Percentiles rank a stretch among this genome's conserved stretches.
Conservation (phyloP, 35 echinoderm and acorn worm genomes). For the Anneissia japonica region DNA sequence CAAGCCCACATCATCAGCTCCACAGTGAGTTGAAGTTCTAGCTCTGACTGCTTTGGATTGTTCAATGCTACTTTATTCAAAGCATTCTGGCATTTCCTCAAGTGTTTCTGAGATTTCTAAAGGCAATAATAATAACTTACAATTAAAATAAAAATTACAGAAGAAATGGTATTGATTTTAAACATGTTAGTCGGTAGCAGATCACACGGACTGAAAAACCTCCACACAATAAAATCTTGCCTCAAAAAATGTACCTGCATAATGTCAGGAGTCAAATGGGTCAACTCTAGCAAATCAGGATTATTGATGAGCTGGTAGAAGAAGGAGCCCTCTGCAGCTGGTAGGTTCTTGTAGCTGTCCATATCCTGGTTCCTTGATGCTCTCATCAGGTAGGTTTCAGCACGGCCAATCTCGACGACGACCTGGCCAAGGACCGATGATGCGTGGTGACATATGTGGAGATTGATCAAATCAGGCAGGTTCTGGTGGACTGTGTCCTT, state of each 20-base stretch:
- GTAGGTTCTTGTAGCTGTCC: conserved; percentile 14
- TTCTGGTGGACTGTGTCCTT: conserved; percentile 62
- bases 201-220: neutral
- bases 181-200: neutral
- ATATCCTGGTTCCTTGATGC: neutral
- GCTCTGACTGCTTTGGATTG: neutral
- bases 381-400: conserved; percentile 21
- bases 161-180: neutral
- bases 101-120: neutral
- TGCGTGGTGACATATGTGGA: conserved; percentile 50
- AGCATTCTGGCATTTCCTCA: neutral
- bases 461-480: conserved; percentile 61
- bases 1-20: neutral
- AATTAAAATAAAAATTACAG: neutral
- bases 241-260: conserved; percentile 64
- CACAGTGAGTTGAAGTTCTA: neutral
- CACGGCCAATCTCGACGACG: conserved; percentile 62
- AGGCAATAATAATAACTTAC: neutral
- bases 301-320: conserved; percentile 43
- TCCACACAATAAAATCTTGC: neutral
- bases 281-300: conserved; percentile 54
- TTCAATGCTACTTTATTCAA: neutral
- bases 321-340: conserved; percentile 53
- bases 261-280: conserved; percentile 65
- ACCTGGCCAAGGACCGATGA: conserved; percentile 51